These are phyloP conservation scores for Epizoanthus illoricatus DNA, from an alignment of 92 coral and sea anemone species.

Conservation along the genomic window DNA sequence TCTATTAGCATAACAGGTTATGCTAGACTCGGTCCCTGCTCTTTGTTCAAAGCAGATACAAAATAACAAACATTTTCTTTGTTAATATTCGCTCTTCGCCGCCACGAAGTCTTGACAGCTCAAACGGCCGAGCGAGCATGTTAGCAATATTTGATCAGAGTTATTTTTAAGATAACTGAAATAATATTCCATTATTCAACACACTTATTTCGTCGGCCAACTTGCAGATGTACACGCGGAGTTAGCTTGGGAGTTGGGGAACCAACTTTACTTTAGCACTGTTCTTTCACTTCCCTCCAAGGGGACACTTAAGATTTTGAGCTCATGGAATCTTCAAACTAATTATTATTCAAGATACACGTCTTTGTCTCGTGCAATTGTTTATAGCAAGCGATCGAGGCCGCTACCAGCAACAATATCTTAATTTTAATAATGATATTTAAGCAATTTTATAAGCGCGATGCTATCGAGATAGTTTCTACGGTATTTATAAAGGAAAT, in stretches of 20 bases:
- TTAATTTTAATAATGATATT: background rate
- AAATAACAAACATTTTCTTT: conserved; percentile 9
- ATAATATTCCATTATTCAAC: background rate
- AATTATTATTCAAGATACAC: background rate
- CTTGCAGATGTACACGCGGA: background rate
- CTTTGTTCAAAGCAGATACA: background rate
- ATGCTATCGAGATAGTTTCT: background rate
- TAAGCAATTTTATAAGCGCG: background rate
- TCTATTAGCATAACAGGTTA: conserved; percentile 14
- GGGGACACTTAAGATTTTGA: background rate
- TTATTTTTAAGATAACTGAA: background rate
- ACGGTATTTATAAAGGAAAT: background rate
- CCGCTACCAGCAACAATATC: background rate
- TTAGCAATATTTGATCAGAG: conserved; percentile 20
- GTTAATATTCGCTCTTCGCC: background rate
- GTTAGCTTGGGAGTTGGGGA: background rate
- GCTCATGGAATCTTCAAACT: background rate
- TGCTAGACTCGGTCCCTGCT: conserved; percentile 9
- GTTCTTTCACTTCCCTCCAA: background rate
- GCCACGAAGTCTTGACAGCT: conserved; percentile 1
- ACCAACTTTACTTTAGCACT: background rate
- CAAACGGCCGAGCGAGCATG: background rate
- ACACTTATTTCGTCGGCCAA: conserved; percentile 9
- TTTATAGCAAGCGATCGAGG: conserved; percentile 6
- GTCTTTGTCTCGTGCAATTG: conserved; percentile 15